A percentile compares a stretch with the other conserved stretches of the same genome.
phyloP scores from a whole-genome alignment of 2,797 vertebrate species.

The Leucoraja ocellata region DNA sequence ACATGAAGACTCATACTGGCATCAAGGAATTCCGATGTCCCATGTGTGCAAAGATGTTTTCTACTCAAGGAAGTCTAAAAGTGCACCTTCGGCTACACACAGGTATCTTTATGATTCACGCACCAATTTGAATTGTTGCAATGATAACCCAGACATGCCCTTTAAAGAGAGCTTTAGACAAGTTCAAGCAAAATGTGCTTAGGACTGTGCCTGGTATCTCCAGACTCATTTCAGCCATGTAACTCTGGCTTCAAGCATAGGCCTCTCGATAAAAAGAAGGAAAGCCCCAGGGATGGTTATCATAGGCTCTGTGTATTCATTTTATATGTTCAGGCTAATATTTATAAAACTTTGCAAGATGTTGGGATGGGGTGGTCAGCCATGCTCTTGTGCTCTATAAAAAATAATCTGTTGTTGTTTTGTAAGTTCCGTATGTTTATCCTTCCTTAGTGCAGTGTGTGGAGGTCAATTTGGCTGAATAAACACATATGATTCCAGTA shows the following conservation, averaged over 20 bases:
- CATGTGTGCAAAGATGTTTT: slow-evolving; percentile 92
- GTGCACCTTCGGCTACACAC: slow-evolving; percentile 96
- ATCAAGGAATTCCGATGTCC: slow-evolving; percentile 95
- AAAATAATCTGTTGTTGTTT: neutral
- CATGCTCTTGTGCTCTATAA: neutral
- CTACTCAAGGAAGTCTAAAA: slow-evolving; percentile 97
- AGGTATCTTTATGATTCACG: slow-evolving; percentile 56
- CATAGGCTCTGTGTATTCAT: neutral
- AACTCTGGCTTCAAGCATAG: neutral
- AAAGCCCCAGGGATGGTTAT: neutral
- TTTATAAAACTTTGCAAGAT: neutral
- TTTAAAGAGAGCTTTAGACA: neutral
- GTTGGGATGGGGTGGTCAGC: too few species aligned
- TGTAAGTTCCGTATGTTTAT: neutral
- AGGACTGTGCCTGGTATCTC: neutral
- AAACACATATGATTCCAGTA: neutral
- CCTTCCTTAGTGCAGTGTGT: neutral
- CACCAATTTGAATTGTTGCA: neutral
- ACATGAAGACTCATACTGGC: slow-evolving; percentile 94
- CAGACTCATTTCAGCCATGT: neutral
- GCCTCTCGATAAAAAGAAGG: neutral
- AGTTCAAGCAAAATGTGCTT: neutral
- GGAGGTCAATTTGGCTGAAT: too few species aligned
- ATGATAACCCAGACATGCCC: neutral
- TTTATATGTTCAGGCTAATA: neutral